phyloP scores from a whole-genome alignment of 2,888 invertebrate species.

The Vesta saturnalis region DNA sequence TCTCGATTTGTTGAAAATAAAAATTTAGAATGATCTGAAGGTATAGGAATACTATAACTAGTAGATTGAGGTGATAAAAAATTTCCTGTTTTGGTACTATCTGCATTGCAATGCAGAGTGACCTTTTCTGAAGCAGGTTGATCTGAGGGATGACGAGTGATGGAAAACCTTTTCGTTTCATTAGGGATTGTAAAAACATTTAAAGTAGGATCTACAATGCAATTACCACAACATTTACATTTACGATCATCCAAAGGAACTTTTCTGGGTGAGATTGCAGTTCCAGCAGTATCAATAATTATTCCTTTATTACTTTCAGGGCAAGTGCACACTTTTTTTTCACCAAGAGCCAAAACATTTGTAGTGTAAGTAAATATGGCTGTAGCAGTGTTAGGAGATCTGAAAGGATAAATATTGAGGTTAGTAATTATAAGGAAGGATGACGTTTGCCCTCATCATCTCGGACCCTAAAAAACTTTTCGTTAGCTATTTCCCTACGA shows the following conservation, averaged over 20 bases:
- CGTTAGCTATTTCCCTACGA: slow-evolving; percentile 65
- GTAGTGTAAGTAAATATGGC: slow-evolving; percentile 25
- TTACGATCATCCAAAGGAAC: neutral
- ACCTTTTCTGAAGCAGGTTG: too few species aligned
- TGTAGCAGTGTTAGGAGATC: slow-evolving; percentile 21
- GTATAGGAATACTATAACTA: too few species aligned
- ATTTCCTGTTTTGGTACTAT: neutral
- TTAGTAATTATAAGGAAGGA: slow-evolving; percentile 54
- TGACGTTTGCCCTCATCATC: slow-evolving; percentile 59
- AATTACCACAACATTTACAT: neutral
- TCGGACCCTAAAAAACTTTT: slow-evolving; percentile 63
- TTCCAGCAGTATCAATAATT: neutral
- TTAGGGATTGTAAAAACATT: too few species aligned
- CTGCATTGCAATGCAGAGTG: neutral
- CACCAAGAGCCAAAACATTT: neutral
- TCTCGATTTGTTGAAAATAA: neutral
- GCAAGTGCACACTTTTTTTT: slow-evolving; percentile 11
- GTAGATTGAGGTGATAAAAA: neutral
- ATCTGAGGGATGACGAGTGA: too few species aligned
- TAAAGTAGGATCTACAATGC: neutral
- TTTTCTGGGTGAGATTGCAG: neutral
- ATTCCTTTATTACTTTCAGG: slow-evolving; percentile 8
- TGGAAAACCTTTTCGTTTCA: too few species aligned
- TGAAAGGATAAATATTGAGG: slow-evolving; percentile 16
- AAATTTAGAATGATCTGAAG: neutral